phyloP scores from a whole-genome alignment of 2,113 vertebrate genomes.

The Tamias sibiricus region DNA sequence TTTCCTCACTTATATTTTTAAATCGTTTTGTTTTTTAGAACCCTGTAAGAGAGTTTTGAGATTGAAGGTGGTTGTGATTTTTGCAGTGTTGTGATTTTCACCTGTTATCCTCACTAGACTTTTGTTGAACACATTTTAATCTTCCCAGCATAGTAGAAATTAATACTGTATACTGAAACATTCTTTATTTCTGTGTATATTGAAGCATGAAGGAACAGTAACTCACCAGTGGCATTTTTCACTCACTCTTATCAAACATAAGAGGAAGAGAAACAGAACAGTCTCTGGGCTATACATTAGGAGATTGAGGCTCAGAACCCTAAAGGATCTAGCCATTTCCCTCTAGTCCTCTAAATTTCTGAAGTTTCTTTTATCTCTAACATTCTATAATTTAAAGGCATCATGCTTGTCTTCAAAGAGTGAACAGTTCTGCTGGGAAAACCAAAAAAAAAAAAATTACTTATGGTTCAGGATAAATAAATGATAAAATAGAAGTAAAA shows the following conservation, averaged over 20 bases:
- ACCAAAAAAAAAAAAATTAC: background rate
- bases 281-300: background rate
- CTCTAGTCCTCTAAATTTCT: background rate
- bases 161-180: background rate
- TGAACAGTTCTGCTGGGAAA: background rate
- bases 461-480: background rate
- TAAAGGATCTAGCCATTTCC: background rate
- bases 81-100: background rate
- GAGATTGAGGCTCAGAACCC: background rate
- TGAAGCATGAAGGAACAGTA: background rate
- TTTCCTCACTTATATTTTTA: background rate
- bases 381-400: background rate
- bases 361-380: background rate
- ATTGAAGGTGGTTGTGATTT: background rate
- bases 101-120: background rate
- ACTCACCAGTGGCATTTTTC: background rate
- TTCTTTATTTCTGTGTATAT: background rate
- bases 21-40: background rate
- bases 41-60: background rate
- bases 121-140: background rate
- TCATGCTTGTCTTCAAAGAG: background rate
- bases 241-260: background rate
- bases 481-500: background rate
- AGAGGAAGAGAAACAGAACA: background rate
- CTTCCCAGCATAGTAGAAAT: background rate